phyloP scores from a whole-genome alignment of 2,113 vertebrate species.

The Electrona antarctica region DNA sequence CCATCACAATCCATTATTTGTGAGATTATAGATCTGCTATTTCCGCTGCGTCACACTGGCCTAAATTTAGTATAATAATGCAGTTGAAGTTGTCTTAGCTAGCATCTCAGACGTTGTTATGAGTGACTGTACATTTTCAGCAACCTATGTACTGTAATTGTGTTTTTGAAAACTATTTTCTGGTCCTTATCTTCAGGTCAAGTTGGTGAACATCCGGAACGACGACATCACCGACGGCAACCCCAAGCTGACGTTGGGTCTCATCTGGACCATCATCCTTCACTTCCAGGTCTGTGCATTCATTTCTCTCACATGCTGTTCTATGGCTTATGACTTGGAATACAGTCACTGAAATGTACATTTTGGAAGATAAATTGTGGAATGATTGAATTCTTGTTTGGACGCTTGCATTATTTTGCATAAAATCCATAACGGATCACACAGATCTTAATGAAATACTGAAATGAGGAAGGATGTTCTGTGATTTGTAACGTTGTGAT shows the following conservation, averaged over 20 bases:
- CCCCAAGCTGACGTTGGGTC: constrained; percentile 94
- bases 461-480: background rate
- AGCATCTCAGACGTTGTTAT: too few relatives aligned
- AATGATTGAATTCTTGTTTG: too few relatives aligned
- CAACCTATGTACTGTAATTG: too few relatives aligned
- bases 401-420: background rate
- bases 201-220: constrained; percentile 96
- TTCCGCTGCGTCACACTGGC: too few relatives aligned
- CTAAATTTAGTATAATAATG: too few relatives aligned
- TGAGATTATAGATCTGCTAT: too few relatives aligned
- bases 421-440: background rate
- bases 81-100: too few relatives aligned
- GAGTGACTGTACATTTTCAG: too few relatives aligned
- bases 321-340: background rate
- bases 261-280: constrained; percentile 99
- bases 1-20: too few relatives aligned
- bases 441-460: constrained; percentile 13
- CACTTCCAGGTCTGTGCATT: constrained; percentile 91
- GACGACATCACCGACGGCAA: constrained; percentile 99
- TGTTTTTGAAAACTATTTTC: background rate
- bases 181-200: constrained; percentile 82
- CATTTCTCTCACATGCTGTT: background rate
- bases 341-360: background rate
- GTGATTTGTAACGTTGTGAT: background rate
- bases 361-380: too few relatives aligned